Percentiles rank a stretch among this genome's conserved stretches.
These are phyloP conservation scores for Hypsibius dujardini DNA, from an alignment of 1,140 invertebrate genomes.

Conservation along the genomic window DNA sequence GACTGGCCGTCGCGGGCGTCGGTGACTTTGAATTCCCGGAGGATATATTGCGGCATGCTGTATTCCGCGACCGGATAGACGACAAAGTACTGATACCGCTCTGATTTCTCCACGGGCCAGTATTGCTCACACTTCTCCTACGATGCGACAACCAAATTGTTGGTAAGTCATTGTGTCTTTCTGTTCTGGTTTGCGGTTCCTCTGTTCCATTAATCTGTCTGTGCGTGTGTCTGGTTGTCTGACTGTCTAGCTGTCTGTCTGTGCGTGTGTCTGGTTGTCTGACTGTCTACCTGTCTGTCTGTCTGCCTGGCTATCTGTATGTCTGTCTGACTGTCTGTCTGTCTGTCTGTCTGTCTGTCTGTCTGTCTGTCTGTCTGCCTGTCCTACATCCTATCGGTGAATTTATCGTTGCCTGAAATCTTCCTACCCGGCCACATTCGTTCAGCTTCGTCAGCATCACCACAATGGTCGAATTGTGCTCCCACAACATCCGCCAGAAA, in stretches of 20 bases:
- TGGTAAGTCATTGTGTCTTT: too few relatives aligned
- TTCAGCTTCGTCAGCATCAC: slow-evolving; percentile 95
- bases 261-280: too few relatives aligned
- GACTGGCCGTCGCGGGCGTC: slow-evolving; percentile 71
- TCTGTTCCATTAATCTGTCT: too few relatives aligned
- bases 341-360: too few relatives aligned
- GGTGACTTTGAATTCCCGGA: slow-evolving; percentile 89
- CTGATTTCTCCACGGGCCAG: slow-evolving; percentile 87
- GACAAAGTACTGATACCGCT: slow-evolving; percentile 81
- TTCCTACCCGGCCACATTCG: slow-evolving; percentile 77
- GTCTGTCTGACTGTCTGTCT: too few relatives aligned
- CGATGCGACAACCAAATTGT: slow-evolving; percentile 10
- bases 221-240: neutral
- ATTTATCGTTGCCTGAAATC: neutral
- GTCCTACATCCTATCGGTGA: too few relatives aligned
- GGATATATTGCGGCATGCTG: slow-evolving; percentile 96
- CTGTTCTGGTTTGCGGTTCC: too few relatives aligned
- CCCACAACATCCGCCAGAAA: slow-evolving; percentile 99
- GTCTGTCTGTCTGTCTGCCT: too few relatives aligned
- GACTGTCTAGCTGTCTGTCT: too few relatives aligned
- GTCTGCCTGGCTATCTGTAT: too few relatives aligned
- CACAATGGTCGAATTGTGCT: slow-evolving; percentile 96
- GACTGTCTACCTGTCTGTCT: too few relatives aligned
- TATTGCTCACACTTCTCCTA: slow-evolving; percentile 96
- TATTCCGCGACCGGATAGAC: slow-evolving; percentile 98